These are phyloP conservation scores for Micrasema minimum DNA, from an alignment of 1,140 invertebrate genomes.

Conservation along the genomic window DNA sequence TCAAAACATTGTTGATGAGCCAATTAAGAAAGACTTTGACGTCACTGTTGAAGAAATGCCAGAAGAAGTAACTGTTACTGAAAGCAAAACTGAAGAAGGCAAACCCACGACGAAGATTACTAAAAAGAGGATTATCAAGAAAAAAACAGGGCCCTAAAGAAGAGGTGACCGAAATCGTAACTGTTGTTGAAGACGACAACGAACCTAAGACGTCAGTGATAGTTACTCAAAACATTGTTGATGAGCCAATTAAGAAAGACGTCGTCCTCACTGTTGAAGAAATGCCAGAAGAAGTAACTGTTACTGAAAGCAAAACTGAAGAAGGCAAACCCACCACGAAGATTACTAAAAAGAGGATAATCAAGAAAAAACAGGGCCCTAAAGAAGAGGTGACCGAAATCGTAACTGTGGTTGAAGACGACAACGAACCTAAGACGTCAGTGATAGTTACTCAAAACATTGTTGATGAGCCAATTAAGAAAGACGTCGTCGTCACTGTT, in stretches of 20 bases:
- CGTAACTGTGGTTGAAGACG: constrained; percentile 56
- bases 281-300: constrained; percentile 11
- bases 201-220: constrained; percentile 52
- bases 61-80: constrained; percentile 61
- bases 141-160: constrained; percentile 57
- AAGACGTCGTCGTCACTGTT: constrained; percentile 48
- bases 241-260: no score
- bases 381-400: constrained; percentile 58
- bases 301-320: constrained; percentile 19
- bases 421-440: constrained; percentile 47
- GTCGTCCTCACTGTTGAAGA: no score
- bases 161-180: constrained; percentile 54
- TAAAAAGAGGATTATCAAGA: constrained; percentile 57
- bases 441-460: constrained; percentile 41
- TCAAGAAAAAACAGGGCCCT: constrained; percentile 57
- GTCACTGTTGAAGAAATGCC: constrained; percentile 53
- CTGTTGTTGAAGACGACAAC: constrained; percentile 53
- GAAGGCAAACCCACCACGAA: constrained; percentile 57
- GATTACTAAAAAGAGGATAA: constrained; percentile 56
- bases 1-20: constrained; percentile 34
- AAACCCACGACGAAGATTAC: constrained; percentile 57
- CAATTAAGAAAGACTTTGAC: neutral
- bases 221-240: constrained; percentile 45
- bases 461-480: constrained; percentile 50
- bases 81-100: constrained; percentile 56